Conservation (phyloP, 2,888 invertebrate species). For the Alentia gelatinosa region DNA sequence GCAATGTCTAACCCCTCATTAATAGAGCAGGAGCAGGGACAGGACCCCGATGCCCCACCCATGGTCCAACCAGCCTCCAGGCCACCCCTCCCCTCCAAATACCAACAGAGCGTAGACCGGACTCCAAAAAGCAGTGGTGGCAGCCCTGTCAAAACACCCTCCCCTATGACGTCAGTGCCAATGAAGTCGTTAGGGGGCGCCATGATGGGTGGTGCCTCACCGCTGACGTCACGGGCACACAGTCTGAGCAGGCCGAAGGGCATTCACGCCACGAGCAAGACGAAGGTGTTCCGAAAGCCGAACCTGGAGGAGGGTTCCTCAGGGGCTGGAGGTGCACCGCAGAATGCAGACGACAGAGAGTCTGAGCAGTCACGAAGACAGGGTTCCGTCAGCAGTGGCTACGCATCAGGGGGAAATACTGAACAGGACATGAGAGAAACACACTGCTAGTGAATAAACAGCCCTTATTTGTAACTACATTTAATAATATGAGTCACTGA, state of each 20-base stretch:
- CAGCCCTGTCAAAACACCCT: neutral
- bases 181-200: neutral
- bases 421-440: neutral
- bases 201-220: neutral
- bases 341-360: no score
- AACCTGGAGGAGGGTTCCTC: neutral
- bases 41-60: neutral
- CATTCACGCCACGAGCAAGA: neutral
- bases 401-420: neutral
- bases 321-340: no score
- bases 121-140: neutral
- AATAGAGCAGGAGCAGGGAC: neutral
- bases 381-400: neutral
- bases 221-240: neutral
- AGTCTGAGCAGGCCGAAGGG: neutral
- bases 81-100: neutral
- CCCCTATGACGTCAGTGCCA: neutral
- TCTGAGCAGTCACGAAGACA: neutral
- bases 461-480: no score
- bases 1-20: conserved; percentile 20
- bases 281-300: conserved; percentile 25
- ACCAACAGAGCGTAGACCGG: neutral
- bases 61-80: neutral
- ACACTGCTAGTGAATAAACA: conserved; percentile 18
- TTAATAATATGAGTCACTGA: no score